Conservation (phyloP, 2,113 vertebrate genomes). For the Melanocharis versteri region DNA sequence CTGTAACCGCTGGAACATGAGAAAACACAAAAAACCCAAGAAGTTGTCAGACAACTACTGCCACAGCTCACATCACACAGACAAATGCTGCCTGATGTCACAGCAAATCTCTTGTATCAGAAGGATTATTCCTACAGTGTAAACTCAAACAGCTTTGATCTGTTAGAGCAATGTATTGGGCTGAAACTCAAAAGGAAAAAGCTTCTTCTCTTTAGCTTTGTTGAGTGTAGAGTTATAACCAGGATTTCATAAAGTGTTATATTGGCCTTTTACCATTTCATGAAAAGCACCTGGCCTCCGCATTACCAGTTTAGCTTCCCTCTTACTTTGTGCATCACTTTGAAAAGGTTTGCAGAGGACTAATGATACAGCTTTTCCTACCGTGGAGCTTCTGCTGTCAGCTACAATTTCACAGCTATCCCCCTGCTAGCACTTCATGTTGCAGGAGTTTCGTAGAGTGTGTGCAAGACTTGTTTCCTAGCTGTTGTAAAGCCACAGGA, state of each 20-base stretch:
- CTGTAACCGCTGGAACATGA: background rate
- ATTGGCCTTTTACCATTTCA: background rate
- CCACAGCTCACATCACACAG: slow-evolving; percentile 7
- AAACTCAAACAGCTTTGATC: background rate
- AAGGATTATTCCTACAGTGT: background rate
- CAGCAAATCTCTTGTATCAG: background rate
- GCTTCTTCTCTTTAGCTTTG: background rate
- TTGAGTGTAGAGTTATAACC: background rate
- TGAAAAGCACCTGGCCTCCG: background rate
- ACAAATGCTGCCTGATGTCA: background rate
- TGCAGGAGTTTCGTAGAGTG: background rate
- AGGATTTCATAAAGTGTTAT: background rate
- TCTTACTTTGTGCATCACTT: background rate
- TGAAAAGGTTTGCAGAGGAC: background rate
- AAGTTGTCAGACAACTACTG: slow-evolving; percentile 12
- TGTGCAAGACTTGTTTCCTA: background rate
- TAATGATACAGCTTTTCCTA: background rate
- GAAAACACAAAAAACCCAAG: background rate
- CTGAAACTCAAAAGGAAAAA: background rate
- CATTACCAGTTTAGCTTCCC: background rate
- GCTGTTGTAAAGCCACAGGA: background rate
- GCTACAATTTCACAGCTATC: background rate
- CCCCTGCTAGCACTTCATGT: background rate
- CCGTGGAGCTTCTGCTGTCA: background rate
- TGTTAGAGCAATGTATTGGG: background rate